Percentiles rank a stretch among this genome's conserved stretches.
Conservation (phyloP, 2,113 vertebrate species). For the Ifrita kowaldi region DNA sequence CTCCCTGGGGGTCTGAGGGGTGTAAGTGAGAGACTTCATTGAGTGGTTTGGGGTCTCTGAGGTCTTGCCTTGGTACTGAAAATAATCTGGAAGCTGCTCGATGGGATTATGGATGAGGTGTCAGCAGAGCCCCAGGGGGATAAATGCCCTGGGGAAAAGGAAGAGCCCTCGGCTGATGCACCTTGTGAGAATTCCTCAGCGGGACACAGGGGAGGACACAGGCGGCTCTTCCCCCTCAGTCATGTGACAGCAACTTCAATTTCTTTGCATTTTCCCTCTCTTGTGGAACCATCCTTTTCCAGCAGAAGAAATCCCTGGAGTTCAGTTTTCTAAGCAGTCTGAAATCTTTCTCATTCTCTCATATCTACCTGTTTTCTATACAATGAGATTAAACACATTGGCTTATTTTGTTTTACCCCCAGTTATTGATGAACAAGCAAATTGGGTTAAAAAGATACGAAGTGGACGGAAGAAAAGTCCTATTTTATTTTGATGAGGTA, state of each 20-base stretch:
- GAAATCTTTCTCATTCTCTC: neutral
- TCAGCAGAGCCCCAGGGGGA: neutral
- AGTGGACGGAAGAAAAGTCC: slow-evolving; percentile 83
- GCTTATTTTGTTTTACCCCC: neutral
- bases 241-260: neutral
- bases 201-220: neutral
- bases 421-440: slow-evolving; percentile 88
- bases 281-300: neutral
- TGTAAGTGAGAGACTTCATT: neutral
- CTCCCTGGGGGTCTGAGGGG: neutral
- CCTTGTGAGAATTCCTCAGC: neutral
- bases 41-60: neutral
- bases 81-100: neutral
- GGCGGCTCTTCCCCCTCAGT: neutral
- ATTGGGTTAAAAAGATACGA: slow-evolving; percentile 89
- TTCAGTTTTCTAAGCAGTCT: too few species aligned
- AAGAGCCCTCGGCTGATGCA: neutral
- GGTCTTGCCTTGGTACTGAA: neutral
- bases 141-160: neutral
- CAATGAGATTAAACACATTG: neutral
- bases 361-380: neutral
- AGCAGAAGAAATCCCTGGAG: neutral
- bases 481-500: slow-evolving; percentile 96
- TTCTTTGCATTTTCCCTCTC: neutral
- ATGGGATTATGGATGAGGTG: neutral